Conservation (phyloP, 2,113 vertebrate genomes). For the Protobothrops mucrosquamatus region DNA sequence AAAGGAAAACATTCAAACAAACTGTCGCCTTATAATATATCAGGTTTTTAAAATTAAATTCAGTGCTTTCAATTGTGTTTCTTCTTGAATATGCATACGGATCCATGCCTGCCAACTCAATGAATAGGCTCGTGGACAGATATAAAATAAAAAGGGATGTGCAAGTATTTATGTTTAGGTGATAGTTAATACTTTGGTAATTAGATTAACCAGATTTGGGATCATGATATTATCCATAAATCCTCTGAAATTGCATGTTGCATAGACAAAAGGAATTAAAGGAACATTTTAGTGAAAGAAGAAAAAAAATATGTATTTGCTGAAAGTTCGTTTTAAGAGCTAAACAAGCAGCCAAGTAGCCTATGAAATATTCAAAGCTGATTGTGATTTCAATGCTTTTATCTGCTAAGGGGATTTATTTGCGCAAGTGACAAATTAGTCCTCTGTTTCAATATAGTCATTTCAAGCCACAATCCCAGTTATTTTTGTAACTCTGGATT, state of each 20-base stretch:
- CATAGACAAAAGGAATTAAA: not conserved
- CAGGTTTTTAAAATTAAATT: not conserved
- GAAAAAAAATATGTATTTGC: not conserved
- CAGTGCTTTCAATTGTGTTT: not conserved
- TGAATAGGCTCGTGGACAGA: not conserved
- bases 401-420: not conserved
- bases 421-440: not conserved
- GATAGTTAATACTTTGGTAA: not conserved
- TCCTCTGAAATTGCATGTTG: not conserved
- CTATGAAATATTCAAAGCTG: not conserved
- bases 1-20: not conserved
- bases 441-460: not conserved
- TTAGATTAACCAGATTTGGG: not conserved
- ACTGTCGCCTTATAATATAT: not conserved
- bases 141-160: not conserved
- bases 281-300: not conserved
- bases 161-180: not conserved
- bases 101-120: not conserved
- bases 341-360: not conserved
- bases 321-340: not conserved
- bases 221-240: not conserved
- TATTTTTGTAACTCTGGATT: not conserved
- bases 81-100: not conserved
- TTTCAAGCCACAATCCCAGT: not conserved
- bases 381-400: not conserved